A percentile compares a stretch with the other conserved stretches of the same genome.
Conservation (phyloP, 2,888 invertebrate genomes). For the Plusia festucae region DNA sequence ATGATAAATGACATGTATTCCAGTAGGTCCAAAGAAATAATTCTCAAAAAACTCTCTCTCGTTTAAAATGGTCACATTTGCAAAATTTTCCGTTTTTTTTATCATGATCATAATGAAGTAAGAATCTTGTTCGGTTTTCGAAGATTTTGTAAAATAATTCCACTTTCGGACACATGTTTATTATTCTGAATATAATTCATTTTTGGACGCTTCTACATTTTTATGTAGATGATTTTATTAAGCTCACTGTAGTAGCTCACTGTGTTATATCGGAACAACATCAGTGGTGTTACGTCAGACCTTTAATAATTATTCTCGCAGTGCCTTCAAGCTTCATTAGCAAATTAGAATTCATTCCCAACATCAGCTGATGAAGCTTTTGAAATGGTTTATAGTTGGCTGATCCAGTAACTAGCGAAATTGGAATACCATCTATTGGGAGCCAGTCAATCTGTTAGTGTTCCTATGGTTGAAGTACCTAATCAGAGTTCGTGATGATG, state of each 20-base stretch:
- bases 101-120: constrained; percentile 5
- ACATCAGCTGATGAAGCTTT: neutral
- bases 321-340: constrained; percentile 9
- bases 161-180: neutral
- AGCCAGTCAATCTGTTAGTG: neutral
- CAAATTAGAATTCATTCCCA: constrained; percentile 6
- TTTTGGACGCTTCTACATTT: too few species aligned
- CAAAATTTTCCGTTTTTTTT: neutral
- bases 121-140: constrained; percentile 16
- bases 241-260: neutral
- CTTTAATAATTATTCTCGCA: constrained; percentile 3
- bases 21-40: too few species aligned
- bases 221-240: neutral
- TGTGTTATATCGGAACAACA: neutral
- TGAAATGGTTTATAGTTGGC: neutral
- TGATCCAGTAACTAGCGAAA: constrained; percentile 1
- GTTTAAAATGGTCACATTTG: too few species aligned
- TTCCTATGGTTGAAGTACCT: neutral
- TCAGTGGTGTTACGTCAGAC: neutral
- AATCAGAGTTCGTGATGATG: neutral
- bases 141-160: neutral
- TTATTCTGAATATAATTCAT: too few species aligned
- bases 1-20: too few species aligned
- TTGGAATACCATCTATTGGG: neutral
- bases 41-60: too few species aligned